Evolutionary conservation across 2,113 vertebrate genomes (phyloP).

Genomic region (Heliornis fulica): DNA sequence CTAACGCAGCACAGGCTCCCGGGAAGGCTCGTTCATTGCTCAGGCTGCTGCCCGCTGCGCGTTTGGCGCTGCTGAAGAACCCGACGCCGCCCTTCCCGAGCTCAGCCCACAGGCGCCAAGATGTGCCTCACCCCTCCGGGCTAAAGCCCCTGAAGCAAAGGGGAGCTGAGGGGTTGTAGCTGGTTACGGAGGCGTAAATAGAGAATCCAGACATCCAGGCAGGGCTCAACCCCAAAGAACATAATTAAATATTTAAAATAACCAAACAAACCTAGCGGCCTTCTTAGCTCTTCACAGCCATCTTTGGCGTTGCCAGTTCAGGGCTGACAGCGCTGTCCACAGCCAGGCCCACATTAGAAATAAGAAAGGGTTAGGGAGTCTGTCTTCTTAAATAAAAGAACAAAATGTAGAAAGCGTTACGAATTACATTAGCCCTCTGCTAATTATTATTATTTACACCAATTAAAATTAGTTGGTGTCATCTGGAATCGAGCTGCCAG

Average conservation of each 20-base stretch:
- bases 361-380: background rate
- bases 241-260: background rate
- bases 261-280: background rate
- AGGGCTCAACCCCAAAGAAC: background rate
- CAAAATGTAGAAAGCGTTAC: constrained; percentile 8
- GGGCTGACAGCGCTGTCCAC: background rate
- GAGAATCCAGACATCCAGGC: background rate
- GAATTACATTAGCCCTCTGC: background rate
- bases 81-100: background rate
- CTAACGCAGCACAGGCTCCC: background rate
- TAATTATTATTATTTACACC: constrained; percentile 41
- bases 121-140: background rate
- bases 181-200: background rate
- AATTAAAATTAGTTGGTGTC: background rate
- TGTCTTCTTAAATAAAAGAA: constrained; percentile 39
- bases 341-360: background rate
- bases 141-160: background rate
- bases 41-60: background rate
- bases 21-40: no score
- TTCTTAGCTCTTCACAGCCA: background rate
- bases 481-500: rapidly evolving
- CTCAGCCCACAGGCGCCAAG: rapidly evolving
- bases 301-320: rapidly evolving
- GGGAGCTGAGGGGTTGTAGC: background rate
- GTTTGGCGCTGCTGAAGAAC: background rate